These are phyloP conservation scores for Magallana ariakensis DNA, from an alignment of 1,140 invertebrate genomes.

Conservation along the genomic window DNA sequence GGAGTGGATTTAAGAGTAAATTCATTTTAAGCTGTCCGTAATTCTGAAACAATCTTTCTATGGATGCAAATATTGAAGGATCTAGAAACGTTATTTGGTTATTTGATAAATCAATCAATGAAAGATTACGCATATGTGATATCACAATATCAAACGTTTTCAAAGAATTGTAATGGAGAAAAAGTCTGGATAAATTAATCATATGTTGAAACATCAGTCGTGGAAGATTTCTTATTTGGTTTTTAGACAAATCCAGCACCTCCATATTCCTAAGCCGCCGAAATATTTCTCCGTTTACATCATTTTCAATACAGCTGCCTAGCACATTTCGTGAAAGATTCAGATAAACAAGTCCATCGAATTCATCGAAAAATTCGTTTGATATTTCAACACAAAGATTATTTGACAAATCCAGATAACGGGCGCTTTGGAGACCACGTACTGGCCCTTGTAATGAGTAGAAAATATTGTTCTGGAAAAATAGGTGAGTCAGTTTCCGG, in stretches of 20 bases:
- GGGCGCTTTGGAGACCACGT: background rate
- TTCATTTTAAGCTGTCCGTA: background rate
- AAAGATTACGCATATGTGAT: background rate
- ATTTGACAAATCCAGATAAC: constrained; percentile 3
- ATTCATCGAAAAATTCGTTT: constrained; percentile 2
- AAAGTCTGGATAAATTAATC: background rate
- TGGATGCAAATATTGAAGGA: too few relatives aligned
- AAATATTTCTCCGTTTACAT: background rate
- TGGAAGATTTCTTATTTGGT: background rate
- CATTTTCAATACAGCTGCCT: background rate
- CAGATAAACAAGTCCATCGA: background rate
- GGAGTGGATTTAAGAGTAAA: background rate
- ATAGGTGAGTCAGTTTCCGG: background rate
- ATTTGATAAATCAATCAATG: background rate
- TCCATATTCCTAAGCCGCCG: background rate
- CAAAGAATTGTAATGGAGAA: background rate
- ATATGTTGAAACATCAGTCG: background rate
- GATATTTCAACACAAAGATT: background rate
- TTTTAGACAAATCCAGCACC: background rate
- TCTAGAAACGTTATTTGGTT: constrained; percentile 17
- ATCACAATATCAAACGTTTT: background rate
- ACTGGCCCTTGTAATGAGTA: background rate
- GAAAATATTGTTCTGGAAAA: background rate
- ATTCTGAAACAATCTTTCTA: background rate
- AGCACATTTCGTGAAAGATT: background rate